Percentiles rank a stretch among this genome's conserved stretches.
phyloP scores from a whole-genome alignment of 53 echinoderm and acorn worm species.

The Stichopus horrens region DNA sequence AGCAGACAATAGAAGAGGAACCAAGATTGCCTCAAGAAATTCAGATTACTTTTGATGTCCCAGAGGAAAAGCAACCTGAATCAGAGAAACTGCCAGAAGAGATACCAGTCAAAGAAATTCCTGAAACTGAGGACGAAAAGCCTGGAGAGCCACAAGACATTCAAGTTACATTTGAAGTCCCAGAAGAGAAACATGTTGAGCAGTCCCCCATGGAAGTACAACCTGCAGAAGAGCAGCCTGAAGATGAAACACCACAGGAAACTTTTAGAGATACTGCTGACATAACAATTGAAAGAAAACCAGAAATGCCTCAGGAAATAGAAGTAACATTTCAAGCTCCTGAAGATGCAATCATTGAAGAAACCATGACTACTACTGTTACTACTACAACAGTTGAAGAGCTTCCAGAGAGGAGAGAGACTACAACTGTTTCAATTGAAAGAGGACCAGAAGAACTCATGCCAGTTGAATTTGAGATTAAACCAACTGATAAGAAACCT shows the following conservation, averaged over 20 bases:
- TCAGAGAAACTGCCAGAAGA: slow-evolving; percentile 9
- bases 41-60: slow-evolving; percentile 30
- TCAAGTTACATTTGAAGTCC: not conserved
- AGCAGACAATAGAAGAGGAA: slow-evolving; percentile 4
- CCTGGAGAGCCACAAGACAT: not conserved
- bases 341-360: slow-evolving; percentile 31
- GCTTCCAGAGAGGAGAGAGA: slow-evolving; percentile 22
- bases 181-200: not conserved
- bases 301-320: slow-evolving; percentile 8
- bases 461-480: slow-evolving; percentile 15
- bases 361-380: slow-evolving; percentile 1
- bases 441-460: slow-evolving; percentile 32
- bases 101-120: not conserved
- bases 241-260: slow-evolving; percentile 22
- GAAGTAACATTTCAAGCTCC: slow-evolving; percentile 5
- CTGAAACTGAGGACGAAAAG: not conserved
- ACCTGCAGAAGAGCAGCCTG: slow-evolving; percentile 13
- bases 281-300: slow-evolving; percentile 6
- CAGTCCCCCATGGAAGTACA: not conserved
- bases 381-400: slow-evolving; percentile 24
- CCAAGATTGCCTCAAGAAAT: slow-evolving; percentile 11
- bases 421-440: slow-evolving; percentile 34
- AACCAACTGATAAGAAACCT: slow-evolving; percentile 35
- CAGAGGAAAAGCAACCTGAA: slow-evolving; percentile 45
- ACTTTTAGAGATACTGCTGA: not conserved